Evolutionary conservation across 2,888 invertebrate species (phyloP).

Genomic region (Isotomurus palustris): DNA sequence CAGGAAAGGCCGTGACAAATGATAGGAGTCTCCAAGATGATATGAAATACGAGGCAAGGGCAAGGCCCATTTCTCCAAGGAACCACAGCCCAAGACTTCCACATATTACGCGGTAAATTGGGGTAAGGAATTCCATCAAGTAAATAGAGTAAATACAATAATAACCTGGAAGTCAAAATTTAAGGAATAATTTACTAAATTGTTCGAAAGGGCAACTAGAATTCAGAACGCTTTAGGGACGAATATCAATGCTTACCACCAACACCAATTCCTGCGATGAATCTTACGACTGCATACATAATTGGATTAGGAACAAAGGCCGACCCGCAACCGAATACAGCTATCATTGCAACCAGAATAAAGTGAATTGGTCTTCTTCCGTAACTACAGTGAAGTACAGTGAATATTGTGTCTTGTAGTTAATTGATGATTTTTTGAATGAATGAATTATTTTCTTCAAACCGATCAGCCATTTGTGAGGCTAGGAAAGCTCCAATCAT

Average conservation of each 20-base stretch:
- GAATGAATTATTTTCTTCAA: too few species aligned
- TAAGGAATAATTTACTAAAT: too few species aligned
- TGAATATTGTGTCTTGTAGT: too few species aligned
- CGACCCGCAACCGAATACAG: neutral
- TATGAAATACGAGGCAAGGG: neutral
- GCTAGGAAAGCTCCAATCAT: slow-evolving; percentile 22
- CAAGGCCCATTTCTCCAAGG: slow-evolving; percentile 1
- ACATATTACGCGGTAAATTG: slow-evolving; percentile 1
- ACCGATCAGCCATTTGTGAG: slow-evolving; percentile 25
- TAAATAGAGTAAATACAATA: slow-evolving; percentile 9
- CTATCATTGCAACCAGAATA: slow-evolving; percentile 5
- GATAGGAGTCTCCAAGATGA: slow-evolving; percentile 8
- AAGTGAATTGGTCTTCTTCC: slow-evolving; percentile 8
- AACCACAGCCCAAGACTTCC: slow-evolving; percentile 8
- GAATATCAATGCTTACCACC: slow-evolving; percentile 1
- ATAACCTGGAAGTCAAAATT: neutral
- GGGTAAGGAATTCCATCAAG: slow-evolving; percentile 11
- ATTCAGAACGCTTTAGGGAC: neutral
- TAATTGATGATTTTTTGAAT: too few species aligned
- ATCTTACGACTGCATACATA: slow-evolving; percentile 7
- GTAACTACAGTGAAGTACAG: slow-evolving; percentile 5
- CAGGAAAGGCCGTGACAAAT: neutral
- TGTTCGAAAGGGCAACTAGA: neutral
- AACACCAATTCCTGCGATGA: slow-evolving; percentile 15
- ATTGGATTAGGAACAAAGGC: slow-evolving; percentile 5